Evolutionary conservation across 1,140 invertebrate species (phyloP).

Genomic region (Parasteatoda tepidariorum): DNA sequence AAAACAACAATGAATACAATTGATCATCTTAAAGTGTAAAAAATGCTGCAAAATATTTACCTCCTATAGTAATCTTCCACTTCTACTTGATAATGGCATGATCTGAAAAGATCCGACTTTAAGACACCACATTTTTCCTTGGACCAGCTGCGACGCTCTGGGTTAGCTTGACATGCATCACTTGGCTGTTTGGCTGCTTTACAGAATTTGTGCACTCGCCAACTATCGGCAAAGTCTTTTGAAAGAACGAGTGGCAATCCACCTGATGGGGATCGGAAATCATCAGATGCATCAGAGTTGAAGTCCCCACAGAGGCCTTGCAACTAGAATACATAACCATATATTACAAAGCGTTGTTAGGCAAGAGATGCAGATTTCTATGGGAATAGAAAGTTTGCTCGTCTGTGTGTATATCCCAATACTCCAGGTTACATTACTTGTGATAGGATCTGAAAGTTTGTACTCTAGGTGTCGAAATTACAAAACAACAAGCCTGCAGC

Average conservation of each 20-base stretch:
- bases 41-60: too few relatives aligned
- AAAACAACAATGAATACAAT: neutral
- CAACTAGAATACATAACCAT: too few relatives aligned
- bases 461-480: too few relatives aligned
- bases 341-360: too few relatives aligned
- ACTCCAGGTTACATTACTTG: too few relatives aligned
- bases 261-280: slow-evolving; percentile 83
- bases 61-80: slow-evolving; percentile 76
- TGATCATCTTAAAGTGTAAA: too few relatives aligned
- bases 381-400: too few relatives aligned
- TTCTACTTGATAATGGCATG: slow-evolving; percentile 84
- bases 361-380: too few relatives aligned
- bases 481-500: too few relatives aligned
- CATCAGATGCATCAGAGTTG: slow-evolving; percentile 83
- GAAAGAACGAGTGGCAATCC: slow-evolving; percentile 79
- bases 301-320: slow-evolving; percentile 92
- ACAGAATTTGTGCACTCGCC: slow-evolving; percentile 84
- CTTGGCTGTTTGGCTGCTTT: slow-evolving; percentile 66
- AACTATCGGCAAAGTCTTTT: slow-evolving; percentile 85
- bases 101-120: slow-evolving; percentile 78
- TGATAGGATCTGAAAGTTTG: too few relatives aligned
- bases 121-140: slow-evolving; percentile 79
- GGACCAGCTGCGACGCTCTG: slow-evolving; percentile 83
- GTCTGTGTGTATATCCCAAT: too few relatives aligned
- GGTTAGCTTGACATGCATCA: slow-evolving; percentile 80